Conservation (phyloP, 2,797 vertebrate genomes). For the Octomys mimax region DNA sequence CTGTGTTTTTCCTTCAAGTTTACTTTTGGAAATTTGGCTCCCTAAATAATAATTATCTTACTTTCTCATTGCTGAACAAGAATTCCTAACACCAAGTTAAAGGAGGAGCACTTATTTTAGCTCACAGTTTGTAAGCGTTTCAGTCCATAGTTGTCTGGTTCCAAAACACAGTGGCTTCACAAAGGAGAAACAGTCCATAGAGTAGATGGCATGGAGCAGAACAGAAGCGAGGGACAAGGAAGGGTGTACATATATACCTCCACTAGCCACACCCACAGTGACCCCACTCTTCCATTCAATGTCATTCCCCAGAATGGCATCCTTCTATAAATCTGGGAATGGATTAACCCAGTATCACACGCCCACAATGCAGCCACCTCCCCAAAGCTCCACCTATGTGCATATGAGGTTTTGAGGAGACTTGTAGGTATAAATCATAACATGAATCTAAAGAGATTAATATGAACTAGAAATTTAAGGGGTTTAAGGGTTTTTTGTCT, state of each 20-base stretch:
- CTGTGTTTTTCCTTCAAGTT: background rate
- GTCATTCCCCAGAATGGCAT: background rate
- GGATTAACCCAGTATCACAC: background rate
- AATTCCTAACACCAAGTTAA: background rate
- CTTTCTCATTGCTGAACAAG: background rate
- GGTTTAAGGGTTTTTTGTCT: background rate
- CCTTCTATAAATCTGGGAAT: background rate
- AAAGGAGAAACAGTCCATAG: background rate
- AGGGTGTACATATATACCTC: background rate
- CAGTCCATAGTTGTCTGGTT: background rate
- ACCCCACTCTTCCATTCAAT: background rate
- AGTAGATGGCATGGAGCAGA: background rate
- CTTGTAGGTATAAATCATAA: background rate
- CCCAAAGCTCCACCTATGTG: background rate
- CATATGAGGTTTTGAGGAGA: background rate
- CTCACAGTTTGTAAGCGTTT: background rate
- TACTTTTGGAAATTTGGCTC: conserved; percentile 40
- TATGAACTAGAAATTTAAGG: background rate
- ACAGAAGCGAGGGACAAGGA: background rate
- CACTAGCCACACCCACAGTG: background rate
- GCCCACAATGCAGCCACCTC: background rate
- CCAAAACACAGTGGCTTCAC: background rate
- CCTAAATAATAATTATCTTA: background rate
- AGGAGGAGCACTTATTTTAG: background rate
- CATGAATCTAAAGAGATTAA: conserved; percentile 21